Evolutionary conservation across 2,888 invertebrate species (phyloP).

Genomic region (Lapara coniferarum): DNA sequence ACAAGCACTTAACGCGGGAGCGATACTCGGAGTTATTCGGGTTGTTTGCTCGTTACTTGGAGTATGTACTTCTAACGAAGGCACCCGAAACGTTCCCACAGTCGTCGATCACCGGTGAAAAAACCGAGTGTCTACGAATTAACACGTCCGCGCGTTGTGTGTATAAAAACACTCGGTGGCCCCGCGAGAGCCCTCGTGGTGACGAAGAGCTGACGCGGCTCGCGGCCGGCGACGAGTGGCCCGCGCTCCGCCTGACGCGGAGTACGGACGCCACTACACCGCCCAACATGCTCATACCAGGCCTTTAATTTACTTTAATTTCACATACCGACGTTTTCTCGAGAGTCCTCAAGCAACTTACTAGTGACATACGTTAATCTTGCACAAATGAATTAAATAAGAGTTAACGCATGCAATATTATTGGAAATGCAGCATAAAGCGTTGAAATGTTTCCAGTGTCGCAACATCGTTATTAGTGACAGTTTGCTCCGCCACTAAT

Average conservation of each 20-base stretch:
- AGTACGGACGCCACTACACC: conserved; percentile 53
- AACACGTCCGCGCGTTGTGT: conserved; percentile 80
- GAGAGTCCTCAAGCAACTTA: conserved; percentile 43
- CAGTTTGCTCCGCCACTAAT: conserved; percentile 70
- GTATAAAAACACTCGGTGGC: conserved; percentile 80
- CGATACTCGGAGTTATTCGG: conserved; percentile 73
- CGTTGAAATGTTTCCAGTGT: conserved; percentile 35
- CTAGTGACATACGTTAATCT: conserved; percentile 12
- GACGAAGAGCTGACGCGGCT: conserved; percentile 72
- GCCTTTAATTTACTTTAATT: conserved; percentile 78
- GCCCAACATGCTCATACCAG: conserved; percentile 69
- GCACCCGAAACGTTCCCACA: conserved; percentile 81
- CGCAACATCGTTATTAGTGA: conserved; percentile 53
- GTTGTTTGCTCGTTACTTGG: conserved; percentile 80
- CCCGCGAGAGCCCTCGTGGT: conserved; percentile 75
- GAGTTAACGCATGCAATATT: conserved; percentile 1
- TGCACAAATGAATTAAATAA: conserved; percentile 22
- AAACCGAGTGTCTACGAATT: conserved; percentile 82
- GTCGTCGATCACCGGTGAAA: conserved; percentile 81
- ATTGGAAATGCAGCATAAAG: conserved; percentile 1
- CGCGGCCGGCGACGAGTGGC: conserved; percentile 30
- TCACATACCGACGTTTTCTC: conserved; percentile 53
- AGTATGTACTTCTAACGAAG: conserved; percentile 80
- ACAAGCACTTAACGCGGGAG: conserved; percentile 77
- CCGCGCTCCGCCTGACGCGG: conserved; percentile 38